Conservation (phyloP, 2,113 vertebrate genomes). For the Menidia beryllina region DNA sequence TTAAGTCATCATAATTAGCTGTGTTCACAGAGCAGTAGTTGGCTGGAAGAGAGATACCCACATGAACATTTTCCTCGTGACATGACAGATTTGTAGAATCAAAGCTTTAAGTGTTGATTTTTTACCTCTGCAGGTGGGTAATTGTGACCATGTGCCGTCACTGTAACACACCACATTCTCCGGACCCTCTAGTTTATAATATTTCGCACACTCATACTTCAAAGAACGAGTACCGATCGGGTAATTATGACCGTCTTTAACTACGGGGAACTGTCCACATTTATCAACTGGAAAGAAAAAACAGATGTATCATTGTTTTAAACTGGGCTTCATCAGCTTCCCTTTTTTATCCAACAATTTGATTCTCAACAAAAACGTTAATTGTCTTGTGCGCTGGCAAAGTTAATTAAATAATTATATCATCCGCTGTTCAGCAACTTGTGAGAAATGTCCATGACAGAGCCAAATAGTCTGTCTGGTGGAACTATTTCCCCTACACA, state of each 20-base stretch:
- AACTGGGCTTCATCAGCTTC: neutral
- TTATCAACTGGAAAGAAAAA: neutral
- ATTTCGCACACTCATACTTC: neutral
- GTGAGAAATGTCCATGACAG: neutral
- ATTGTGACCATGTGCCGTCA: neutral
- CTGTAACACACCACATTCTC: neutral
- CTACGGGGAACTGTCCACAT: neutral
- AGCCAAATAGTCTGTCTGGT: neutral
- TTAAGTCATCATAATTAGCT: rapidly evolving
- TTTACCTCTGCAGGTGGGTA: conserved; percentile 6
- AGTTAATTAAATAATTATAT: no score
- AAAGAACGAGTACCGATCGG: neutral
- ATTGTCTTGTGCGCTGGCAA: no score
- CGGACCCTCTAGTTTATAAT: neutral
- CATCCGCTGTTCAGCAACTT: neutral
- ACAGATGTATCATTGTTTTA: neutral
- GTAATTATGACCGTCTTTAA: neutral
- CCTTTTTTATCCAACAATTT: no score
- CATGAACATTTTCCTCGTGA: neutral
- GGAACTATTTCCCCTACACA: neutral
- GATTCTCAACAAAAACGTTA: no score
- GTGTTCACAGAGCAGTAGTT: conserved; percentile 38
- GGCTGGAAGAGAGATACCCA: neutral
- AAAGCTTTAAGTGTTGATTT: neutral
- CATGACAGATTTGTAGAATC: neutral